phyloP scores from a whole-genome alignment of 2,797 vertebrate species.

The Paedocypris micromegethes region DNA sequence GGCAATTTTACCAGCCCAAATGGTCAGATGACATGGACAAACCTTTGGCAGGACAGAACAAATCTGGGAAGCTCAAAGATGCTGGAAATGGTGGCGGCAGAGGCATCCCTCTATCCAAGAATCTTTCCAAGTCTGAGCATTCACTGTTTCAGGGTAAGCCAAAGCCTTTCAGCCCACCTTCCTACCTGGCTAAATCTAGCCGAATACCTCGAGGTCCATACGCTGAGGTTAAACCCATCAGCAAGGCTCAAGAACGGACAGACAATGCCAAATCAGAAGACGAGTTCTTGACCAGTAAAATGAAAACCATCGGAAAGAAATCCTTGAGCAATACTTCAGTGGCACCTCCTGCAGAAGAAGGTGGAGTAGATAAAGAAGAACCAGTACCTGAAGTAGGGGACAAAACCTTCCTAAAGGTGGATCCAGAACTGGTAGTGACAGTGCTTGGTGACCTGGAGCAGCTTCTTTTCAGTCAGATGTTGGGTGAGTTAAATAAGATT shows the following conservation, averaged over 20 bases:
- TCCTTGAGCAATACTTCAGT: constrained; percentile 42
- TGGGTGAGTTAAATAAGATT: constrained; percentile 76
- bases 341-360: constrained; percentile 60
- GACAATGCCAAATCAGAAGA: constrained; percentile 70
- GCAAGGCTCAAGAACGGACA: constrained; percentile 75
- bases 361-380: constrained; percentile 65
- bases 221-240: constrained; percentile 91
- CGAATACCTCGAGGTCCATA: constrained; percentile 88
- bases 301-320: constrained; percentile 64
- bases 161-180: constrained; percentile 70
- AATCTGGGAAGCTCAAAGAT: constrained; percentile 63
- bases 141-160: constrained; percentile 82
- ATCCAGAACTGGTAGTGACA: constrained; percentile 93
- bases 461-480: constrained; percentile 94
- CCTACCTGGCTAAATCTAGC: constrained; percentile 75
- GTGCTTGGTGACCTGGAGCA: constrained; percentile 95
- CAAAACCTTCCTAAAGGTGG: constrained; percentile 90
- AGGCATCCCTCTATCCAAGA: constrained; percentile 74
- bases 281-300: constrained; percentile 73
- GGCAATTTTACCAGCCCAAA: constrained; percentile 82
- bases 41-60: constrained; percentile 60
- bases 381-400: constrained; percentile 71
- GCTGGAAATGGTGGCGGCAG: constrained; percentile 52
- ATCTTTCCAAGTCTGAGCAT: constrained; percentile 88
- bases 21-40: constrained; percentile 83